Conservation (phyloP, 1,140 invertebrate species). For the Drosophila varians region DNA sequence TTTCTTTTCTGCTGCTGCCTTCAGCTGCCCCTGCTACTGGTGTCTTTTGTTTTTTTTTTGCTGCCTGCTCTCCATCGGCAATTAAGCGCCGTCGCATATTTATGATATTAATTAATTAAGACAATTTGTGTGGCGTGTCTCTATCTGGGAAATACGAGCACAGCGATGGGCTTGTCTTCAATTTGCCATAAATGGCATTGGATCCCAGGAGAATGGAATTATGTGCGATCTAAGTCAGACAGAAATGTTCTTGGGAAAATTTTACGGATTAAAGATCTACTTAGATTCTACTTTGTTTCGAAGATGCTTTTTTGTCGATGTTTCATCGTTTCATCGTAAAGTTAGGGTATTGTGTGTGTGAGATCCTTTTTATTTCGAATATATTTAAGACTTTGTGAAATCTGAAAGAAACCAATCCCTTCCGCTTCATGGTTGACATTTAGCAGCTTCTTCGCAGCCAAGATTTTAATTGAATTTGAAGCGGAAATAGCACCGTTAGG, state of each 20-base stretch:
- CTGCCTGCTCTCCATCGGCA: slow-evolving; percentile 42
- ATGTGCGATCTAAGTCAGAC: background rate
- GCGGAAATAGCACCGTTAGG: slow-evolving; percentile 49
- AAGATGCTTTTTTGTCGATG: no score
- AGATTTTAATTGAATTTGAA: slow-evolving; percentile 39
- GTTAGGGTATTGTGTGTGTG: no score
- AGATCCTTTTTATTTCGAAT: no score
- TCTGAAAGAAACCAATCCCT: background rate
- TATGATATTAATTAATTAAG: slow-evolving; percentile 81
- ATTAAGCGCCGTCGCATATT: slow-evolving; percentile 76
- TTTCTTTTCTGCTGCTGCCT: slow-evolving; percentile 25
- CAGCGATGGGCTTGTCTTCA: slow-evolving; percentile 36
- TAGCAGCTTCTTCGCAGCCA: background rate
- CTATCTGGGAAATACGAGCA: slow-evolving; percentile 53
- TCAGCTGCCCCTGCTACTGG: slow-evolving; percentile 3
- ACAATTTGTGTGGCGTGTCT: slow-evolving; percentile 62
- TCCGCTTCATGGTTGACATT: slow-evolving; percentile 22
- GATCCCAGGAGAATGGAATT: slow-evolving; percentile 14
- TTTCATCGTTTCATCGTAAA: no score
- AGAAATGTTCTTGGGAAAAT: background rate
- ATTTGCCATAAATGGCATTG: slow-evolving; percentile 35
- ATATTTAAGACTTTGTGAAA: background rate
- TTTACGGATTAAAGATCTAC: background rate
- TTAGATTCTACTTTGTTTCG: background rate
- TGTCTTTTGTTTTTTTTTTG: slow-evolving; percentile 10